Percentiles rank a stretch among this genome's conserved stretches.
phyloP scores from a whole-genome alignment of 2,888 invertebrate species.

The Dyspetes luteomarginatus region DNA sequence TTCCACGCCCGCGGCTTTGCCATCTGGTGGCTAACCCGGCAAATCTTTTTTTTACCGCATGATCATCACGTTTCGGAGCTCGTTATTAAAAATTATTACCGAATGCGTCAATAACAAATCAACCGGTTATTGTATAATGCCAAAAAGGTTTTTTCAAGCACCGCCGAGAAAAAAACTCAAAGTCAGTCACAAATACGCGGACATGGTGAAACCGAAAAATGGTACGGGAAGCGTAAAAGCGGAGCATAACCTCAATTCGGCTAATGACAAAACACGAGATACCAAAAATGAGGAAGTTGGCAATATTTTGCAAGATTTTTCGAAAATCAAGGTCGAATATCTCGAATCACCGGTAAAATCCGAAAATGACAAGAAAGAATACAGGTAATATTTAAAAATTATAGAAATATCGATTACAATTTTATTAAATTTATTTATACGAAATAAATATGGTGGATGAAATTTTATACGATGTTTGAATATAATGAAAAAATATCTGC shows the following conservation, averaged over 20 bases:
- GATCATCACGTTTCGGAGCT: conserved; percentile 29
- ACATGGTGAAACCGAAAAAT: conserved; percentile 51
- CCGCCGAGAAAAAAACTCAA: conserved; percentile 69
- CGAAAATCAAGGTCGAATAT: conserved; percentile 71
- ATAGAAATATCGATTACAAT: conserved; percentile 31
- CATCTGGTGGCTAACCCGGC: neutral
- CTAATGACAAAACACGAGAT: conserved; percentile 34
- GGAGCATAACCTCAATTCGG: conserved; percentile 38
- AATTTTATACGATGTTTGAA: too few relatives aligned
- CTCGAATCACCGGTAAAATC: conserved; percentile 88
- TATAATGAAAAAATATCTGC: too few relatives aligned
- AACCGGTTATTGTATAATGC: conserved; percentile 68
- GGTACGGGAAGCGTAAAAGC: conserved; percentile 47
- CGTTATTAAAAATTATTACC: conserved; percentile 32
- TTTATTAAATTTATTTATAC: too few relatives aligned
- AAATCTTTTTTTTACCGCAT: conserved; percentile 36
- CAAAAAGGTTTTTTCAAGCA: conserved; percentile 69
- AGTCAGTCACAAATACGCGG: conserved; percentile 63
- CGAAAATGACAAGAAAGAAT: conserved; percentile 90
- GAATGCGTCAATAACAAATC: conserved; percentile 63
- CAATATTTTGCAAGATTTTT: conserved; percentile 26
- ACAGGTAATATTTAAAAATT: conserved; percentile 85
- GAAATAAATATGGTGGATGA: too few relatives aligned
- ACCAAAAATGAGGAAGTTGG: conserved; percentile 17
- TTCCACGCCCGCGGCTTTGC: neutral